Base-by-base conservation (phyloP, 2,113 vertebrate species). In the Deroptyus accipitrinus region DNA sequence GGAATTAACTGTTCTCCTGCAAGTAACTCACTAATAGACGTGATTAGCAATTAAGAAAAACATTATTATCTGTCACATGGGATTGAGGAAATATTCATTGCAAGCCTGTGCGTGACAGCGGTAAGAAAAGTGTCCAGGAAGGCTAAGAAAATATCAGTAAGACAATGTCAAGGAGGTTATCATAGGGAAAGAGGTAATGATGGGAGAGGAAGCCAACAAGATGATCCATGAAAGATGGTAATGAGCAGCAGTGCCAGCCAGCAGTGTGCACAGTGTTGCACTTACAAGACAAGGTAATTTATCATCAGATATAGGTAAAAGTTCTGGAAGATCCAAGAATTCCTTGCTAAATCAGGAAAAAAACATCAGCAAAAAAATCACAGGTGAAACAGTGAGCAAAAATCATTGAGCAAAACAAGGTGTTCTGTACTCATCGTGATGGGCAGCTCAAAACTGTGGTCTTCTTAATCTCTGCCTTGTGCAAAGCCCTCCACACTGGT, bases 41-140 rank as follows among this genome's bases (percentile, higher is more conserved):
- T 85, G 91, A 97, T 96, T 94, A 96, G 94, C 95, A 97, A 93
- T 96, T 97, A 97, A 95, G 90, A 94, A 96, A 95, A 96, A 94
- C 88, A 95, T 97, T 95, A 95, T 94, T 97, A 91, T 92, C 93
- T 83, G 80, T 94, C 94, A 68, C 80, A 73, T 55, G 91, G 86
- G 89, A 81, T 59, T 51, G 85, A 94, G 80, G 87, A 94, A 95
- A 91, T 90, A 87, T 92, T 96, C 80, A 15, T 73, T 59, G 83
- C 55, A 70, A 94, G 66, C 55, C 77, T 83, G 55, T 35, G 90
- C 0, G 0, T 90, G 86, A 78, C 70, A 92, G 84, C 46, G 25
- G 63, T 12, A 89, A 68, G 68, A 82, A 80, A 92, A 88, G 52
- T 41, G 76, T 55, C 92, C 85, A 76, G 69, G 41, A 83, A 72